Conservation (phyloP, 2,888 invertebrate genomes). For the Amphimallon solstitiale region DNA sequence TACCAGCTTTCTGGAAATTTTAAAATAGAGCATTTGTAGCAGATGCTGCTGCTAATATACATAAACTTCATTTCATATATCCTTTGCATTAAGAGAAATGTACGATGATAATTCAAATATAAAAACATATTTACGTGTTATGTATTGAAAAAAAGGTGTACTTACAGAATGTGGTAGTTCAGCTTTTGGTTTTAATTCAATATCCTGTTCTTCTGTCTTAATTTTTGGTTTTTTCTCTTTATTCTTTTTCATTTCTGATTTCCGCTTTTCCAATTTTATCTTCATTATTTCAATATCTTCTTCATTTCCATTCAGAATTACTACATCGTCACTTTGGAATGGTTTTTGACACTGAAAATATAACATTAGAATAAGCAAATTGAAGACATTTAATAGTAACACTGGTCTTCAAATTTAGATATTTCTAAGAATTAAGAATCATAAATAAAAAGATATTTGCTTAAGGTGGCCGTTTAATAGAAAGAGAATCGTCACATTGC, state of each 20-base stretch:
- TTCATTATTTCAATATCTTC: conserved; percentile 77
- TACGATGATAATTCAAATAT: no score
- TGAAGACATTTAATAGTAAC: not conserved
- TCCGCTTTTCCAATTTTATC: conserved; percentile 73
- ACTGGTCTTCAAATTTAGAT: no score
- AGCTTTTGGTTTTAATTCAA: conserved; percentile 37
- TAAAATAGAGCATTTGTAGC: conserved; percentile 38
- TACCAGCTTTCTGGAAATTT: conserved; percentile 9
- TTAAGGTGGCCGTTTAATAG: no score
- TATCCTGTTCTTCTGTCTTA: conserved; percentile 45
- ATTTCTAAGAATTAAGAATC: no score
- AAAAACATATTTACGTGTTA: no score
- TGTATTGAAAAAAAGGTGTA: not conserved
- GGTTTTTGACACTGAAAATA: conserved; percentile 76
- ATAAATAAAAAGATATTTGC: no score
- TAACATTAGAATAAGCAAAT: not conserved
- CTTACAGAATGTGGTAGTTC: conserved; percentile 24
- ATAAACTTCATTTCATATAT: no score
- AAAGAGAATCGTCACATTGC: no score
- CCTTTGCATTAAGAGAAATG: no score
- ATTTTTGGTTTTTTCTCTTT: conserved; percentile 69
- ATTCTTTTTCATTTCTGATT: conserved; percentile 73
- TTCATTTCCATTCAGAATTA: conserved; percentile 87
- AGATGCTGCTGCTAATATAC: no score
- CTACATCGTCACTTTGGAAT: conserved; percentile 80